Evolutionary conservation across 2,888 invertebrate species (phyloP).

Genomic region (Megaustenia siamemsis): DNA sequence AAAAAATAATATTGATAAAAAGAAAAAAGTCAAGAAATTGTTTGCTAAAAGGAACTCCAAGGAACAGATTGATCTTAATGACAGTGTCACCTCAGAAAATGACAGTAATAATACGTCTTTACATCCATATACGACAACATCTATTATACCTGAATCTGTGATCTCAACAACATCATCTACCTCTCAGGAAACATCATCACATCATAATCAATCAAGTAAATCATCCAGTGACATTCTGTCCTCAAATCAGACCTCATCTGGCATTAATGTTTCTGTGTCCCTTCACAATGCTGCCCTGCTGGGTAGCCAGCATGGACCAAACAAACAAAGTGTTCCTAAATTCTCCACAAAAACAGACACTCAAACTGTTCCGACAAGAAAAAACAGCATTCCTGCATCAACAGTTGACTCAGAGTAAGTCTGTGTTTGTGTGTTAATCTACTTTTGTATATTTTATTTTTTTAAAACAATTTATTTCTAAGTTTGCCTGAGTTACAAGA

Average conservation of each 20-base stretch:
- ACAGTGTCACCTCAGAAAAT: neutral
- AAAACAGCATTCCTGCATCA: neutral
- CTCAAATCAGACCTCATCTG: neutral
- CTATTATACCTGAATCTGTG: neutral
- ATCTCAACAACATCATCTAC: neutral
- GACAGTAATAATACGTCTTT: neutral
- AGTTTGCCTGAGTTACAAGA: too few species aligned
- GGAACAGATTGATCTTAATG: constrained; percentile 7
- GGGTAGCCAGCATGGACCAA: neutral
- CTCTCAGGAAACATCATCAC: neutral
- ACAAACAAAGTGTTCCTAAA: neutral
- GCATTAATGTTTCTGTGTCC: neutral
- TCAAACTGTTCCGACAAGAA: neutral
- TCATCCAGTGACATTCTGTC: neutral
- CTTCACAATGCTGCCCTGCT: neutral
- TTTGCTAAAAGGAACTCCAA: neutral
- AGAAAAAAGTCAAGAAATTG: constrained; percentile 33
- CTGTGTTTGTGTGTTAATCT: neutral
- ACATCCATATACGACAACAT: neutral
- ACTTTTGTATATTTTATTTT: too few species aligned
- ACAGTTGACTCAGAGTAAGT: constrained; percentile 29
- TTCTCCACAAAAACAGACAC: neutral
- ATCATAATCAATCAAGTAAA: neutral
- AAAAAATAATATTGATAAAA: neutral
- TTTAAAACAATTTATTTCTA: too few species aligned